Conservation (phyloP, 1,140 invertebrate species). For the Drosophila orosa region DNA sequence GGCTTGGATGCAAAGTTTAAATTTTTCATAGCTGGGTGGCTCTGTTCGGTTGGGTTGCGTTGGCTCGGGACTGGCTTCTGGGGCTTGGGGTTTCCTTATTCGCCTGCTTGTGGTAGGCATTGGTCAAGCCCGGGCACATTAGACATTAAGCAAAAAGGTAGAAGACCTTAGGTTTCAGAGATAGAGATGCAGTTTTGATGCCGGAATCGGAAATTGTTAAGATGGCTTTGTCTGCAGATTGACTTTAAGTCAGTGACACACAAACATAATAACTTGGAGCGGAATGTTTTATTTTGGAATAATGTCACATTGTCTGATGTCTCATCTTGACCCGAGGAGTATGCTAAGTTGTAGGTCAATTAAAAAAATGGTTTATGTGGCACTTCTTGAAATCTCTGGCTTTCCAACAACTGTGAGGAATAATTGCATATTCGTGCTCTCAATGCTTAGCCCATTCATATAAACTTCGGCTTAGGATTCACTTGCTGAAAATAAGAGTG, state of each 20-base stretch:
- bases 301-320: not conserved
- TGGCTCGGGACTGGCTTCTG: not conserved
- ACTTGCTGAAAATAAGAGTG: too few relatives aligned
- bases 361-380: not conserved
- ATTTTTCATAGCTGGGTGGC: constrained; percentile 70
- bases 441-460: too few relatives aligned
- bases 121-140: constrained; percentile 26
- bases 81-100: not conserved
- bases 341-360: not conserved
- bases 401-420: not conserved
- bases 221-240: not conserved
- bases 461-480: not conserved
- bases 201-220: not conserved
- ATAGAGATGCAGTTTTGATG: constrained; percentile 13
- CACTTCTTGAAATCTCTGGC: not conserved
- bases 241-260: not conserved
- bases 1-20: constrained; percentile 67
- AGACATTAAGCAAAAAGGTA: constrained; percentile 9
- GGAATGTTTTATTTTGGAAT: not conserved
- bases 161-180: not conserved
- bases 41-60: constrained; percentile 21
- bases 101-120: constrained; percentile 24
- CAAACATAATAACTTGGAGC: not conserved
- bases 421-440: not conserved
- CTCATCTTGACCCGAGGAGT: not conserved